These are phyloP conservation scores for Hiodon tergisus DNA, from an alignment of 2,113 vertebrate genomes.

Conservation along the genomic window DNA sequence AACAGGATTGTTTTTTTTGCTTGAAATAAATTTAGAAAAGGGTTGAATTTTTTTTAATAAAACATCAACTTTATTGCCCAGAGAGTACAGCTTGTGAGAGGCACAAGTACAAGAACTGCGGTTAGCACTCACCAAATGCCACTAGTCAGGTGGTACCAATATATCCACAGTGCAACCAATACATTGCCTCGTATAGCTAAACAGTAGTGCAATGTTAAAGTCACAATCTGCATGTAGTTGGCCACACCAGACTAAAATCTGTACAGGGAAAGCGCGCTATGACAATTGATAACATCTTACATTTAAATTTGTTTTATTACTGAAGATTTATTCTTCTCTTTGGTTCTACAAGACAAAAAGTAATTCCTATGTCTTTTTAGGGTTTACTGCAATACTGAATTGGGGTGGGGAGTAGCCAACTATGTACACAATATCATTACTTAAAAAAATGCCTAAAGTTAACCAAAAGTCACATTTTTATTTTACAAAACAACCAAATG, in stretches of 20 bases:
- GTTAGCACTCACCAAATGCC: slow-evolving; percentile 74
- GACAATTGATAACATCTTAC: slow-evolving; percentile 72
- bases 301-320: slow-evolving; percentile 40
- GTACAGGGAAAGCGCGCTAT: slow-evolving; percentile 58
- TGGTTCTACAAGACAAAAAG: slow-evolving; percentile 59
- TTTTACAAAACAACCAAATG: slow-evolving; percentile 40
- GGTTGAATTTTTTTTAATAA: slow-evolving; percentile 66
- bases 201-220: slow-evolving; percentile 54
- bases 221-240: slow-evolving; percentile 34
- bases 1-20: too few species aligned
- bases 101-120: slow-evolving; percentile 71
- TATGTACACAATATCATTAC: slow-evolving; percentile 18
- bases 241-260: slow-evolving; percentile 41
- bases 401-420: slow-evolving; percentile 25
- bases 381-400: slow-evolving; percentile 28
- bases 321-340: slow-evolving; percentile 65
- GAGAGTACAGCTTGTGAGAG: slow-evolving; percentile 85
- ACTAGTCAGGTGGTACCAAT: slow-evolving; percentile 69
- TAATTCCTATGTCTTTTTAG: slow-evolving; percentile 23
- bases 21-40: not conserved
- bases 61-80: slow-evolving; percentile 98
- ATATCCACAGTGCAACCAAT: slow-evolving; percentile 74
- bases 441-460: slow-evolving; percentile 42
- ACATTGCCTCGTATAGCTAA: slow-evolving; percentile 77
- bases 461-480: slow-evolving; percentile 38